Evolutionary conservation across 2,888 invertebrate genomes (phyloP).

Genomic region (Drosophila formosana): DNA sequence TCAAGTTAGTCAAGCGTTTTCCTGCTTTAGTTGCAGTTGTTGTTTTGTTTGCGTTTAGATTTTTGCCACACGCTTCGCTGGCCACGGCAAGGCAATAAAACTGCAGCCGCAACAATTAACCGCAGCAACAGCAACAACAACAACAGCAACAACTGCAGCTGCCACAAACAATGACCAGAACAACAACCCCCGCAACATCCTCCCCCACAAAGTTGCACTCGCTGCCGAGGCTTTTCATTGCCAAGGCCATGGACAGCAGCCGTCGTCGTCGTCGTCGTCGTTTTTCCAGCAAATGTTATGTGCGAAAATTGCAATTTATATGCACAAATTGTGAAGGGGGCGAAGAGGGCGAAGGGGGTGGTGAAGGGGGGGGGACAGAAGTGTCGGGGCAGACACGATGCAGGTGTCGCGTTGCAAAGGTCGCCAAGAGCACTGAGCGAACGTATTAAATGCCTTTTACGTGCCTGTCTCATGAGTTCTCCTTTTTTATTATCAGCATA

Average conservation of each 20-base stretch:
- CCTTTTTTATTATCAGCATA: neutral
- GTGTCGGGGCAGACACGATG: neutral
- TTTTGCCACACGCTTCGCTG: constrained; percentile 64
- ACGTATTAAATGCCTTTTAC: constrained; percentile 45
- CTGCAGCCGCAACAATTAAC: constrained; percentile 55
- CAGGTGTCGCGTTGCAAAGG: constrained; percentile 60
- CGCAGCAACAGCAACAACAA: constrained; percentile 33
- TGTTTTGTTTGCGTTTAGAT: constrained; percentile 22
- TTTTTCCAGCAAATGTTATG: constrained; percentile 26
- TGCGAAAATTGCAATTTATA: constrained; percentile 43
- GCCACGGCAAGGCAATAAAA: constrained; percentile 55
- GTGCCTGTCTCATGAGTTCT: constrained; percentile 25
- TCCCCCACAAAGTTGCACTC: constrained; percentile 4
- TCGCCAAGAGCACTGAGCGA: constrained; percentile 23
- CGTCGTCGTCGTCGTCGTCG: neutral
- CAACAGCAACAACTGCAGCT: constrained; percentile 11
- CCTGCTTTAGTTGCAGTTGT: constrained; percentile 3
- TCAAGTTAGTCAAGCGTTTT: constrained; percentile 4
- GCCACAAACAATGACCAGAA: constrained; percentile 51
- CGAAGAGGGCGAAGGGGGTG: neutral
- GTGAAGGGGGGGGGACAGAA: neutral
- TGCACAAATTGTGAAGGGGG: constrained; percentile 17
- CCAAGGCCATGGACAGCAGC: constrained; percentile 65
- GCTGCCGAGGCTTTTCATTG: constrained; percentile 58
- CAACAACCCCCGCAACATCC: neutral